A percentile compares a stretch with the other conserved stretches of the same genome.
phyloP scores from a whole-genome alignment of 2,888 invertebrate species.

The Ceraclea dissimilis region DNA sequence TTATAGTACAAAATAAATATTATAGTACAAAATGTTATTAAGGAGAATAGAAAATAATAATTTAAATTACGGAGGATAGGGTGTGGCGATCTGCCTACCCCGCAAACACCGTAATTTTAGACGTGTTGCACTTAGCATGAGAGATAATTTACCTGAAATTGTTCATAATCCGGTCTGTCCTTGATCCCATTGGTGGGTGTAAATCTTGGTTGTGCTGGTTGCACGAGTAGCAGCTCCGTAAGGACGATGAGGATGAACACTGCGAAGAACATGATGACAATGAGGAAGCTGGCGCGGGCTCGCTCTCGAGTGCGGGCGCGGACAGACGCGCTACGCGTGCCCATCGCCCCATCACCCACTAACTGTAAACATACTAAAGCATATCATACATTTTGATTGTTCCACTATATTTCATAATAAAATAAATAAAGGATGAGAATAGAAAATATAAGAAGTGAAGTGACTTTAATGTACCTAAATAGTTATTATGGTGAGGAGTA shows the following conservation, averaged over 20 bases:
- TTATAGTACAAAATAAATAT: too few relatives aligned
- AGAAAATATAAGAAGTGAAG: too few relatives aligned
- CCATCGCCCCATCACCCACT: constrained; percentile 35
- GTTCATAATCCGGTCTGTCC: constrained; percentile 61
- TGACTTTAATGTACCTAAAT: too few relatives aligned
- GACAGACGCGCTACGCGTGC: constrained; percentile 39
- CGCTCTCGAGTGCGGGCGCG: constrained; percentile 61
- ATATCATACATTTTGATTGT: neutral
- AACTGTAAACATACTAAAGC: constrained; percentile 4
- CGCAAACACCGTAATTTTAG: too few relatives aligned
- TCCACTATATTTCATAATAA: too few relatives aligned
- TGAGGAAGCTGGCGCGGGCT: constrained; percentile 82
- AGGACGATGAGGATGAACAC: constrained; percentile 82
- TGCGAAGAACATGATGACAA: constrained; percentile 84
- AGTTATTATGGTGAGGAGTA: too few relatives aligned
- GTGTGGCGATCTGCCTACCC: too few relatives aligned
- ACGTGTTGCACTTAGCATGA: too few relatives aligned
- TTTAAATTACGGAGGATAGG: too few relatives aligned
- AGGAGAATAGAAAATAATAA: too few relatives aligned
- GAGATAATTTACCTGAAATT: constrained; percentile 54
- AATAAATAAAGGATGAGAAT: too few relatives aligned
- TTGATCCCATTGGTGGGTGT: constrained; percentile 42
- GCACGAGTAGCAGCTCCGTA: constrained; percentile 71
- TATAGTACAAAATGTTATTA: too few relatives aligned
- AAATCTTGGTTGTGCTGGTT: constrained; percentile 35